Base-by-base conservation (phyloP, 1,140 invertebrate genomes). In the Hesperophylax magnus region DNA sequence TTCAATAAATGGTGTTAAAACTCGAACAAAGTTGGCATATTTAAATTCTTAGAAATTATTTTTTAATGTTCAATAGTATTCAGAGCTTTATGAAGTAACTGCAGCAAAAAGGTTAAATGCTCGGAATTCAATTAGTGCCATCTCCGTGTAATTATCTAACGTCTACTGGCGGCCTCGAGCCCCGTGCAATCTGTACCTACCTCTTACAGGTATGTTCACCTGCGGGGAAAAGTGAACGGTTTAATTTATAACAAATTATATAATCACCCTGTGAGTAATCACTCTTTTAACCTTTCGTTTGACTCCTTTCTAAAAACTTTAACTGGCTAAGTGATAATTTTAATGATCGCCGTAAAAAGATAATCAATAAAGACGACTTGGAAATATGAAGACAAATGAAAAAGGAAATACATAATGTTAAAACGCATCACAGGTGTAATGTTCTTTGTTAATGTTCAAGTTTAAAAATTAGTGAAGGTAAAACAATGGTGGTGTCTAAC, bases 361-460 rank as follows among this genome's bases (percentile, higher is more conserved):
- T 22, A 53, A 72, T 27, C 69, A 72, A 72, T 72, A 72, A 56
- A 53, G 3, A 11, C 47, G 67, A 72, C n/a, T 53, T n/a, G 24
- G 69, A 72, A 72, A 72, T 72, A 72, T 72, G 69, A 72, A 72
- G 69, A 72, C 69, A 27, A 54, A 72, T 72, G 69, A 24, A 72
- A 22, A 54, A 27, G 27, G 54, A 72, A 24, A 54, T 58, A 58
- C 27, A 27, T 14, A 47, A 47, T 47, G 39, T 39, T 69, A 52
- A n/a, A 39, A 20, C 31, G n/a, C 31, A 34, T 69, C 20, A 47
- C n/a, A 34, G 9, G 65, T 67, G 56, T 58, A 58, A 58, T 39
- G 39, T 47, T 47, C 65, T 52, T 22, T 47, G 17, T 69, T 54
- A 56, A 52, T 24, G 20, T 65, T 65, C 24, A 8, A 14, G 61